Evolutionary conservation across 1,140 invertebrate species (phyloP).

Genomic region (Caenorhabditis tropicalis): DNA sequence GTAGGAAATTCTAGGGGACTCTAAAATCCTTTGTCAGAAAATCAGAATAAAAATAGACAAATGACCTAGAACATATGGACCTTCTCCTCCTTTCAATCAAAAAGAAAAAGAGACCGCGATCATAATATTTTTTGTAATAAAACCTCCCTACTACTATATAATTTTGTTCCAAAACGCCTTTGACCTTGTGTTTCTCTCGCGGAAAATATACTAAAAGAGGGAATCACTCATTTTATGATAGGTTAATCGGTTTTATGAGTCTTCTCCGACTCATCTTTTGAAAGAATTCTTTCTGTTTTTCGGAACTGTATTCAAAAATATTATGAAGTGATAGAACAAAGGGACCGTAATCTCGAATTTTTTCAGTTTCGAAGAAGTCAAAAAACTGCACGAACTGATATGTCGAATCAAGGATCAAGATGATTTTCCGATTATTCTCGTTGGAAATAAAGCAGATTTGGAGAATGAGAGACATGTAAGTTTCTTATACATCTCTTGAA

Average conservation of each 20-base stretch:
- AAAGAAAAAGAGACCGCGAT: not conserved
- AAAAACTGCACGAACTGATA: constrained; percentile 91
- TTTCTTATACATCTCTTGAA: too few relatives aligned
- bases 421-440: constrained; percentile 94
- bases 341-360: not conserved
- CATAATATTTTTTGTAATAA: not conserved
- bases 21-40: too few relatives aligned
- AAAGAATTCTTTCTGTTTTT: not conserved
- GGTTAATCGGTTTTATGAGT: constrained; percentile 41
- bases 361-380: constrained; percentile 87
- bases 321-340: not conserved
- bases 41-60: too few relatives aligned
- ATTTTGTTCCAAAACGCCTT: not conserved
- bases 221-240: constrained; percentile 44
- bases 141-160: not conserved
- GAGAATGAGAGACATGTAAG: constrained; percentile 85
- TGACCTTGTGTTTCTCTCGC: not conserved
- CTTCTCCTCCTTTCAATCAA: too few relatives aligned
- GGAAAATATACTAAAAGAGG: not conserved
- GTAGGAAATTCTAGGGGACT: too few relatives aligned
- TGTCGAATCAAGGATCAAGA: constrained; percentile 89
- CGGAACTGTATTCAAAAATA: not conserved
- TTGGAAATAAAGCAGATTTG: constrained; percentile 94
- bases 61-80: too few relatives aligned
- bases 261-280: not conserved